Base-by-base conservation (phyloP, 2,113 vertebrate species). In the Anguilla japonica region DNA sequence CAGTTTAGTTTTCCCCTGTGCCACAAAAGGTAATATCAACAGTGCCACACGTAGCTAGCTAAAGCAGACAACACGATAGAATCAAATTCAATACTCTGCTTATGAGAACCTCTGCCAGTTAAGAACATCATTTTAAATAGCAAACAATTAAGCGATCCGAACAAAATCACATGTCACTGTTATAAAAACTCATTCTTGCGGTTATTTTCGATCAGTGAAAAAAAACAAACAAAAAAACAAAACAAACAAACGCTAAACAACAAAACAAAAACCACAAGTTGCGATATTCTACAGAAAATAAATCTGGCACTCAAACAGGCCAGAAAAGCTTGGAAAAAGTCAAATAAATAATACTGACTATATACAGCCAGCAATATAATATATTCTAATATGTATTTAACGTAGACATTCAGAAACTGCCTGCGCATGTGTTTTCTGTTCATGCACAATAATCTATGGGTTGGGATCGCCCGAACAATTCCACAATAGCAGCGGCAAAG, bases 381-480 rank as follows among this genome's bases (percentile, higher is more conserved):
- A 56, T 83, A 29, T 50, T 56, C 16, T 15, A 18, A 67, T 26
- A 60, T 67, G 2, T 26, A 83, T 83, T 34, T 18, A 80, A 41
- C 40, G 5, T 29, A 20, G 14, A 15, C 16, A 79, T 40, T 14
- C 78, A 91, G n/a, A 40, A 84, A 26, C 79, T 60, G 71, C 39
- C 34, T 41, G 50, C 9, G 40, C 81, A 18, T 26, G 80, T 18
- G 8, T 15, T 50, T 22, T 85, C 43, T 41, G 22, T 63, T 86
- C 50, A 29, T 41, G 53, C 20, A 26, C n/a, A 81, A 86, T 86
- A 20, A 81, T 46, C 20, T 39, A 11, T 1, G 39, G 50, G 26
- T 86, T 81, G 39, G 79, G 85, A 81, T 81, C 20, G 34, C 50
- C 78, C 34, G 13, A 16, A 20, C 71, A 20, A 16, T 85, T 67